Percentiles rank a stretch among this genome's conserved stretches.
Conservation (phyloP, 1,140 invertebrate species). For the Armadillidium nasatum region DNA sequence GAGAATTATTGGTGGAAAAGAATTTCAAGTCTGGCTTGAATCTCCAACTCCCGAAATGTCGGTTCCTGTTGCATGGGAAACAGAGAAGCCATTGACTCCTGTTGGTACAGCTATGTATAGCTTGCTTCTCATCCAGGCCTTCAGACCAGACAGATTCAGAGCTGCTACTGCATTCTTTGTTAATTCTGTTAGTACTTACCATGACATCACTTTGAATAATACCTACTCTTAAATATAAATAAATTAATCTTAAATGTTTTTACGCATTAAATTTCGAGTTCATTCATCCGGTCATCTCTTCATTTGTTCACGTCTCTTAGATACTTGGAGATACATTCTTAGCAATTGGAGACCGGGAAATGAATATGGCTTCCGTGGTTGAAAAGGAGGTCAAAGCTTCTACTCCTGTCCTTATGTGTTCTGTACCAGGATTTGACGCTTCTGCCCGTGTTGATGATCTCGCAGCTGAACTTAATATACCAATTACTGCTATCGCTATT, state of each 20-base stretch:
- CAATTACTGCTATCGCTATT: conserved; percentile 94
- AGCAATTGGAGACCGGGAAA: conserved; percentile 81
- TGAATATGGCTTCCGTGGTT: conserved; percentile 82
- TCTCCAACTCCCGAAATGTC: conserved; percentile 83
- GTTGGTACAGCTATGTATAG: conserved; percentile 79
- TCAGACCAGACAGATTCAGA: conserved; percentile 59
- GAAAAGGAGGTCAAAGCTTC: conserved; percentile 85
- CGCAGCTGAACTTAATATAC: conserved; percentile 87
- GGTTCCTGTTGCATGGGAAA: conserved; percentile 87
- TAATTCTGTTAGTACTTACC: conserved; percentile 45
- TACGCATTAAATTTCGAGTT: no score
- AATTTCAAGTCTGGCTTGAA: conserved; percentile 82
- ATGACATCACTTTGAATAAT: no score
- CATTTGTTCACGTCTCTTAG: conserved; percentile 11
- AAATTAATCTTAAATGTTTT: no score
- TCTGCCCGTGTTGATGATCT: conserved; percentile 95
- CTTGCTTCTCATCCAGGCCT: conserved; percentile 77
- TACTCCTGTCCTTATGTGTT: conserved; percentile 91
- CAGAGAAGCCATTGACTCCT: conserved; percentile 66
- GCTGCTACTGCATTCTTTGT: conserved; percentile 57
- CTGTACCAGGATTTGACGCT: conserved; percentile 96
- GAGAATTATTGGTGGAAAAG: conserved; percentile 64
- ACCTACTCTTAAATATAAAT: no score
- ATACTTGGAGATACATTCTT: conserved; percentile 84
- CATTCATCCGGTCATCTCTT: no score